Evolutionary conservation across 2,888 invertebrate genomes (phyloP).

Genomic region (Galerucella calmariensis): DNA sequence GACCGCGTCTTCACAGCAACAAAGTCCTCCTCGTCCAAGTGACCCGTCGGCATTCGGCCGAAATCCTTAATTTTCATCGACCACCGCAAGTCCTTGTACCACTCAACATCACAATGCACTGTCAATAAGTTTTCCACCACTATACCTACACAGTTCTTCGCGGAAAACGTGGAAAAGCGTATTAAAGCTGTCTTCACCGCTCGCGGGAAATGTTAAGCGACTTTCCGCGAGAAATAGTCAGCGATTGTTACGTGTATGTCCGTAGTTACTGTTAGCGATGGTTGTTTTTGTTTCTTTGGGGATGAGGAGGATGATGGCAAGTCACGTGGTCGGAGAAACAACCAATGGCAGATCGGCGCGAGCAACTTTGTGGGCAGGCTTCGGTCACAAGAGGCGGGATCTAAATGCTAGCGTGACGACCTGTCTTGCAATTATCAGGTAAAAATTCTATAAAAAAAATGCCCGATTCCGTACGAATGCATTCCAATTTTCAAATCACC

Average conservation of each 20-base stretch:
- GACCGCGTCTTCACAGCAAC: slow-evolving; percentile 78
- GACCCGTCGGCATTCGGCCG: slow-evolving; percentile 65
- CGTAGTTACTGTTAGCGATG: slow-evolving; percentile 65
- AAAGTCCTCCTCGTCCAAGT: slow-evolving; percentile 69
- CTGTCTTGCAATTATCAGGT: slow-evolving; percentile 62
- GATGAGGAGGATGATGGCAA: slow-evolving; percentile 65
- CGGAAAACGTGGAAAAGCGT: slow-evolving; percentile 3
- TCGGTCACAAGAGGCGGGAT: slow-evolving; percentile 61
- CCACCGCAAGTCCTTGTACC: slow-evolving; percentile 40
- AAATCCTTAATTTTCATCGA: slow-evolving; percentile 62
- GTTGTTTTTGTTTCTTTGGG: slow-evolving; percentile 67
- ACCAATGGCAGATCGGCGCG: slow-evolving; percentile 62
- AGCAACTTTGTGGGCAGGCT: slow-evolving; percentile 65
- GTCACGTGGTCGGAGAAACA: slow-evolving; percentile 62
- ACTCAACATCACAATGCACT: slow-evolving; percentile 45
- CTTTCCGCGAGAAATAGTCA: slow-evolving; percentile 62
- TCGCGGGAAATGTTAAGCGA: slow-evolving; percentile 51
- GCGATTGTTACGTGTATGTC: slow-evolving; percentile 65
- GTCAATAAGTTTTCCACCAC: slow-evolving; percentile 28
- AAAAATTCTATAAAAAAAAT: slow-evolving; percentile 58
- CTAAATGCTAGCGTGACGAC: slow-evolving; percentile 61
- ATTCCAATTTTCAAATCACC: slow-evolving; percentile 47
- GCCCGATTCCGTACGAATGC: slow-evolving; percentile 48
- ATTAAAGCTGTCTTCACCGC: slow-evolving; percentile 1
- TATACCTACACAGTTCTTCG: slow-evolving; percentile 8